Conservation (phyloP, 2,888 invertebrate genomes). For the Furcula furcula region DNA sequence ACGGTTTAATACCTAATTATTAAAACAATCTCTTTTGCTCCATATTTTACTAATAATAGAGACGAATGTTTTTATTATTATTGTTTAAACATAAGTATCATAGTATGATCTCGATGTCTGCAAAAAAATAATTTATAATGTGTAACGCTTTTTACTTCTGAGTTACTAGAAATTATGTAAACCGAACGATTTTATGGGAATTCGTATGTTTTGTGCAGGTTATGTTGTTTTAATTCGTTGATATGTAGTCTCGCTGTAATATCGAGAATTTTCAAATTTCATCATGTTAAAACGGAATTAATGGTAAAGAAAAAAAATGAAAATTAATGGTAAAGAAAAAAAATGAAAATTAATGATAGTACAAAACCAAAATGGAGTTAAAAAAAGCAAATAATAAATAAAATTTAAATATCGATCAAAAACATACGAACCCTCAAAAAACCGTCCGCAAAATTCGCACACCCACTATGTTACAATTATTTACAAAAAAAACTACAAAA, state of each 20-base stretch:
- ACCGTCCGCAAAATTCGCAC: constrained; percentile 14
- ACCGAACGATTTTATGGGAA: constrained; percentile 36
- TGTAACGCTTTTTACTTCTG: constrained; percentile 21
- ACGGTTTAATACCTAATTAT: no score
- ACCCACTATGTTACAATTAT: constrained; percentile 29
- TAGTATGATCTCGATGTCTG: constrained; percentile 41
- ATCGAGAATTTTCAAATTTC: constrained; percentile 31
- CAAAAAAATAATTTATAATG: constrained; percentile 31
- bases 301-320: constrained; percentile 14
- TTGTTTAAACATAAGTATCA: no score
- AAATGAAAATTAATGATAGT: constrained; percentile 33
- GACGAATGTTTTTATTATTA: no score
- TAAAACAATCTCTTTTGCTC: no score
- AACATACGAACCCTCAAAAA: constrained; percentile 26
- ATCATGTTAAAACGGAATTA: constrained; percentile 21
- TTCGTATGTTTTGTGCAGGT: constrained; percentile 39
- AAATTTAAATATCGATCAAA: constrained; percentile 11
- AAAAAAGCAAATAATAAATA: neutral
- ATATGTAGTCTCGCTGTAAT: constrained; percentile 57
- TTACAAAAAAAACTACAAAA: constrained; percentile 27
- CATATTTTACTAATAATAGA: no score
- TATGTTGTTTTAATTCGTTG: constrained; percentile 24
- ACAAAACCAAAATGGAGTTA: constrained; percentile 15
- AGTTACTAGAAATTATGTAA: constrained; percentile 11
- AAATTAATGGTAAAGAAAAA: constrained; percentile 10